Conservation (phyloP, 2,797 vertebrate species). For the Leucoraja ocellata region DNA sequence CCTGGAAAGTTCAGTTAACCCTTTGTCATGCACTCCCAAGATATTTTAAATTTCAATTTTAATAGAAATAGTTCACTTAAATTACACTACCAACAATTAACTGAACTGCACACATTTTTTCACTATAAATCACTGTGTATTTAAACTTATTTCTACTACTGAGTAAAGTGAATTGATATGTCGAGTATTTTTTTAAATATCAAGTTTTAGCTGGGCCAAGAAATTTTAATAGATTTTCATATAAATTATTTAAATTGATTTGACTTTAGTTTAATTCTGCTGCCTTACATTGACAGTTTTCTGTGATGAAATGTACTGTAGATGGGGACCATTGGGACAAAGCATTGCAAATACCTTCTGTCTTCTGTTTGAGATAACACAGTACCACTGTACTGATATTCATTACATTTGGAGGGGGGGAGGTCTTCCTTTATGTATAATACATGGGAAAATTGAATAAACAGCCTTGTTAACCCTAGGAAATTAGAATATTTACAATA, state of each 20-base stretch:
- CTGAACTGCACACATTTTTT: not conserved
- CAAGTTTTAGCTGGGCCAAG: not conserved
- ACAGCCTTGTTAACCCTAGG: not conserved
- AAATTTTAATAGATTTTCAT: not conserved
- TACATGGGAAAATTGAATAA: not conserved
- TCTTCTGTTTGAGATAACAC: not conserved
- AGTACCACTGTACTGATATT: not conserved
- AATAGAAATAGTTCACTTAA: not conserved
- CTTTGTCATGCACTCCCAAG: not conserved
- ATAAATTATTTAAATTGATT: not conserved
- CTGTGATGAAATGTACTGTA: not conserved
- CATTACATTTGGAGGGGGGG: not conserved
- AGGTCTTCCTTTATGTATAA: not conserved
- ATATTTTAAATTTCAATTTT: not conserved
- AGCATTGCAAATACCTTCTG: not conserved
- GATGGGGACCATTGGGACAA: not conserved
- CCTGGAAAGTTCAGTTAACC: constrained; percentile 15
- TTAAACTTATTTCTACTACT: not conserved
- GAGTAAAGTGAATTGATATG: not conserved
- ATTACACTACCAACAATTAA: not conserved
- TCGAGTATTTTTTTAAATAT: not conserved
- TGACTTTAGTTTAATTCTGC: not conserved
- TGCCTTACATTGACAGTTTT: not conserved
- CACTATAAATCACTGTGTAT: not conserved
- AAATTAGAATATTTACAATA: not conserved